phyloP scores from a whole-genome alignment of 1,140 invertebrate genomes.

The Bombyx mori region ASM3026992v2 NC_085133.1:2748001-2748500 shows the following conservation, averaged over 20 bases:
- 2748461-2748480: too few species aligned
- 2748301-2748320: conserved; percentile 63
- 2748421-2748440: conserved; percentile 15
- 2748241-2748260: conserved; percentile 47
- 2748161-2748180: conserved; percentile 48
- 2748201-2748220: conserved; percentile 14
- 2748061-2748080: too few species aligned
- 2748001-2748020: too few species aligned
- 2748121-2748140: too few species aligned
- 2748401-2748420: conserved; percentile 50
- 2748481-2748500: too few species aligned
- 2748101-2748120: too few species aligned
- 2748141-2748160: conserved; percentile 37
- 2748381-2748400: conserved; percentile 59
- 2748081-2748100: too few species aligned
- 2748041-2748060: too few species aligned
- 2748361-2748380: conserved; percentile 60
- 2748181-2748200: conserved; percentile 64
- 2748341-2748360: conserved; percentile 48
- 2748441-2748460: too few species aligned
- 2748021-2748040: too few species aligned
- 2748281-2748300: conserved; percentile 18
- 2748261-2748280: conserved; percentile 37
- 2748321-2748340: conserved; percentile 62
- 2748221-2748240: conserved; percentile 50